Conservation (phyloP, 2,888 invertebrate genomes). For the Lithophane socia region DNA sequence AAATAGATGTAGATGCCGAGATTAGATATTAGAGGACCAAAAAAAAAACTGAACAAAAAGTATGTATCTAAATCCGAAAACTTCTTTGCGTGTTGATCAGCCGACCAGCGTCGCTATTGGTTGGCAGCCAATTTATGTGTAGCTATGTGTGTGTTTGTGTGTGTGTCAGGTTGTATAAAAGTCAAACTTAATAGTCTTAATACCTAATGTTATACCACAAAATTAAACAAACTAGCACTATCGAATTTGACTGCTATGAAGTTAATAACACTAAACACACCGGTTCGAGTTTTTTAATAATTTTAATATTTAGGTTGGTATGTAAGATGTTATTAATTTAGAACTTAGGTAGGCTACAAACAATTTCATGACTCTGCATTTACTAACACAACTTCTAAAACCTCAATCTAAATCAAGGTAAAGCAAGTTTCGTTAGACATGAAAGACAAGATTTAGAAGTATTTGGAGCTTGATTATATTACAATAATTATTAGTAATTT, state of each 20-base stretch:
- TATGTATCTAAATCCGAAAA: background rate
- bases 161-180: background rate
- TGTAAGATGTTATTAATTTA: background rate
- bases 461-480: slow-evolving; percentile 7
- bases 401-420: slow-evolving; percentile 1
- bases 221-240: background rate
- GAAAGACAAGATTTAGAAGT: background rate
- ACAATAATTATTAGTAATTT: background rate
- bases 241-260: background rate
- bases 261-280: background rate
- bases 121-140: background rate
- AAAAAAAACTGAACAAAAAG: background rate
- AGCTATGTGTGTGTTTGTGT: background rate
- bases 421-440: slow-evolving; percentile 28
- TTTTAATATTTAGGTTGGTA: background rate
- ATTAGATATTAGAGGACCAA: background rate
- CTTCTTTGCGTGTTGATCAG: background rate
- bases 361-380: background rate
- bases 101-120: background rate
- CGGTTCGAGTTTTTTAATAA: background rate
- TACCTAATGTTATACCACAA: background rate
- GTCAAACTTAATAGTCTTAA: too few relatives aligned
- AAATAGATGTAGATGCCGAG: slow-evolving; percentile 1
- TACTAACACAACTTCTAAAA: background rate
- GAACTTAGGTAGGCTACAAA: background rate